A percentile compares a stretch with the other conserved stretches of the same genome.
These are phyloP conservation scores for Cricetomys ansorgei DNA, from an alignment of 2,113 vertebrate genomes.

Conservation along the genomic window DNA sequence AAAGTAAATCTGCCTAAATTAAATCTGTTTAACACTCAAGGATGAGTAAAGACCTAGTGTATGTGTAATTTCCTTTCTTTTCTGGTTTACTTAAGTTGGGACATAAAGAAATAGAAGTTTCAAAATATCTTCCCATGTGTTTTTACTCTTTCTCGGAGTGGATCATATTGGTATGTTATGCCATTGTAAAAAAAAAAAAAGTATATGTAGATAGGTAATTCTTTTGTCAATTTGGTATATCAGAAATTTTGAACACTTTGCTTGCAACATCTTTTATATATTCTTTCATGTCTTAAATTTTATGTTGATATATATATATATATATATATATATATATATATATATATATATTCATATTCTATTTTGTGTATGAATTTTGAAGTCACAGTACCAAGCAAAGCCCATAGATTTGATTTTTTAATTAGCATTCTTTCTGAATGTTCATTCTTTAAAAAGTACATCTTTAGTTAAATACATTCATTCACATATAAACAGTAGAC, in stretches of 20 bases:
- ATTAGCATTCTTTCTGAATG: constrained; percentile 45
- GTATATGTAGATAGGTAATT: background rate
- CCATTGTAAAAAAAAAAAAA: background rate
- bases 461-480: constrained; percentile 61
- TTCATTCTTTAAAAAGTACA: constrained; percentile 44
- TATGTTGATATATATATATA: too few relatives aligned
- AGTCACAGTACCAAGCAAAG: constrained; percentile 48
- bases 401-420: constrained; percentile 21
- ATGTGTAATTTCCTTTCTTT: background rate
- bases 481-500: constrained; percentile 59
- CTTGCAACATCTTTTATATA: background rate
- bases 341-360: background rate
- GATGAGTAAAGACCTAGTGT: background rate
- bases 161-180: background rate
- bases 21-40: background rate
- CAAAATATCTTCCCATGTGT: background rate
- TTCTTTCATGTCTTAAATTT: background rate
- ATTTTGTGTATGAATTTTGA: background rate
- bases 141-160: constrained; percentile 5
- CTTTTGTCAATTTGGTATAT: background rate
- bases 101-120: constrained; percentile 34
- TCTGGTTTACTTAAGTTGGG: background rate
- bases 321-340: background rate
- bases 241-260: background rate
- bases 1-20: constrained; percentile 31